Evolutionary conservation across 2,797 vertebrate species (phyloP).

Genomic region (Liparis tanakae): DNA sequence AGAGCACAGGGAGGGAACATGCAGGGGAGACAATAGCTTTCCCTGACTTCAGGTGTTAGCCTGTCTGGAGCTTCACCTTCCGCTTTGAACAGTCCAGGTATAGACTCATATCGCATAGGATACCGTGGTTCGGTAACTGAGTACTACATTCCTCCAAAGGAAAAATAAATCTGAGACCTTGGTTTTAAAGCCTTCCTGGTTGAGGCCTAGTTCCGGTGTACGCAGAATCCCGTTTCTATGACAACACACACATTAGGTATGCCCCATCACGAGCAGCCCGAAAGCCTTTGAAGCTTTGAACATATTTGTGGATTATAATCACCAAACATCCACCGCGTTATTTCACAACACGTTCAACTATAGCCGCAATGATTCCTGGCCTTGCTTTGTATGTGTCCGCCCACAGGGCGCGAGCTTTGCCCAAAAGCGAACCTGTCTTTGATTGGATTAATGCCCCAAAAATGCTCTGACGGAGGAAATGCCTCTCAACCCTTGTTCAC

Average conservation of each 20-base stretch:
- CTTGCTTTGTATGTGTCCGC: conserved; percentile 11
- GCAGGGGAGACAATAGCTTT: conserved; percentile 10
- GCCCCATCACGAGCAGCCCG: conserved; percentile 34
- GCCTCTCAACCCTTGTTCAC: conserved; percentile 10
- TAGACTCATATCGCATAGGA: background rate
- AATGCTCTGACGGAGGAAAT: background rate
- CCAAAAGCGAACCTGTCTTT: conserved; percentile 1
- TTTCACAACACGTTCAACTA: background rate
- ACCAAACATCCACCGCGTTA: background rate
- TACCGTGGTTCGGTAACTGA: background rate
- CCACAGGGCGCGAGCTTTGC: background rate
- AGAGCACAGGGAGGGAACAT: conserved; percentile 12
- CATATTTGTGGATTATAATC: background rate
- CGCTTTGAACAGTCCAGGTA: background rate
- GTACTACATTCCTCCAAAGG: background rate
- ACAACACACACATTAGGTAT: conserved; percentile 74
- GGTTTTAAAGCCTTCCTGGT: conserved; percentile 11
- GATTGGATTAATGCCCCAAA: conserved; percentile 8
- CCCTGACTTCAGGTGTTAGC: conserved; percentile 16
- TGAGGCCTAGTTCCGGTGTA: conserved; percentile 44
- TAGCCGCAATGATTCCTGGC: background rate
- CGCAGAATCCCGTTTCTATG: conserved; percentile 82
- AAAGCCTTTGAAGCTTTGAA: conserved; percentile 16
- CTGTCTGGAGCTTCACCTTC: background rate
- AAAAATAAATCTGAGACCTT: background rate